These are phyloP conservation scores for Pipra filicauda DNA, from an alignment of 2,113 vertebrate genomes.

Conservation along the genomic window DNA sequence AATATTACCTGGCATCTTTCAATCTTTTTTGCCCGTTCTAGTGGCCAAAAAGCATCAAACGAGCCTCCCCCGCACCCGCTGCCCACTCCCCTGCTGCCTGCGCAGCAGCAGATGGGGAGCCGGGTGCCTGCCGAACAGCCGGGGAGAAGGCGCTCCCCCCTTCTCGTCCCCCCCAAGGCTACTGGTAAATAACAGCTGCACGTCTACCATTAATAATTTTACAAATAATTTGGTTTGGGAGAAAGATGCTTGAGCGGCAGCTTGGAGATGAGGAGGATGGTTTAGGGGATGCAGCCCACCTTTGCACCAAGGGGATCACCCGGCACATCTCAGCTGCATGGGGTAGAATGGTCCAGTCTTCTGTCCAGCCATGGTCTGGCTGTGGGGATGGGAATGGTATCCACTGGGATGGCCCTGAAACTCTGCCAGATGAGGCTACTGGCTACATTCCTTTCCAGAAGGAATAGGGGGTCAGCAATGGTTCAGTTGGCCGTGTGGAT, in stretches of 20 bases:
- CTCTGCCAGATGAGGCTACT: neutral
- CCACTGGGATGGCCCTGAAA: neutral
- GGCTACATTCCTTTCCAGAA: neutral
- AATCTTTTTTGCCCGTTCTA: neutral
- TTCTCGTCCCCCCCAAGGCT: neutral
- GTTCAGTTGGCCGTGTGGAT: fast-evolving
- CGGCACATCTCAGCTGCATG: fast-evolving
- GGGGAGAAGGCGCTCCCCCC: neutral
- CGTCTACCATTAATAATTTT: neutral
- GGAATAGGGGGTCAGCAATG: neutral
- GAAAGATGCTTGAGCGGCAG: neutral
- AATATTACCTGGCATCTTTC: conserved; percentile 52
- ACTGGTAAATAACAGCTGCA: conserved; percentile 15
- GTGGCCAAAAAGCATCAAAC: conserved; percentile 8
- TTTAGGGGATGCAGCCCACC: neutral
- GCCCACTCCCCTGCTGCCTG: conserved; percentile 53
- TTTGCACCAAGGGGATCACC: neutral
- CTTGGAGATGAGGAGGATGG: neutral
- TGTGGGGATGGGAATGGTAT: neutral
- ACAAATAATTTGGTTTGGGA: neutral
- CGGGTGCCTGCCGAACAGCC: neutral
- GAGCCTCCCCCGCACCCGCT: conserved; percentile 24
- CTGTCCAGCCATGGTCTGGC: neutral
- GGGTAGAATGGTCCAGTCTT: neutral
- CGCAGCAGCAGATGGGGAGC: conserved; percentile 36